Conservation (phyloP, 2,888 invertebrate genomes). For the Microctonus hyperodae region DNA sequence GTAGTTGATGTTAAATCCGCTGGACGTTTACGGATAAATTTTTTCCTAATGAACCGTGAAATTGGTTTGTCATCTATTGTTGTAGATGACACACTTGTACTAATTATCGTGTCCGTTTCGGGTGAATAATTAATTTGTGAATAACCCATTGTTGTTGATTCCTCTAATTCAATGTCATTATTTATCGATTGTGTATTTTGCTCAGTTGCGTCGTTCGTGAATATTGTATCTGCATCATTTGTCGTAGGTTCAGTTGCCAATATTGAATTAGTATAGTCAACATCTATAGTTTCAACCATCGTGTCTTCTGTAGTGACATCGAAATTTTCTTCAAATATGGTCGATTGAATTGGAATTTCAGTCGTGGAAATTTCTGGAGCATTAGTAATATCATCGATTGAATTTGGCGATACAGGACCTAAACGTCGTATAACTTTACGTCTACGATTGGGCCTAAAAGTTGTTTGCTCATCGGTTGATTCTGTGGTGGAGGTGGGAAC, state of each 20-base stretch:
- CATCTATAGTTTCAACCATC: conserved; percentile 22
- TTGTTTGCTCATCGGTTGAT: neutral
- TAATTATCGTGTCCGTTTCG: conserved; percentile 6
- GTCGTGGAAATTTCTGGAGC: conserved; percentile 21
- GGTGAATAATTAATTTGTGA: neutral
- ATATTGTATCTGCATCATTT: neutral
- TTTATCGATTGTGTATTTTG: neutral
- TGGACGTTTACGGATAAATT: conserved; percentile 49
- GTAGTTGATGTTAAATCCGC: conserved; percentile 25
- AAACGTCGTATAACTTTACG: conserved; percentile 53
- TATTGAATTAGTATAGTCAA: conserved; percentile 16
- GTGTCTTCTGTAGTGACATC: neutral
- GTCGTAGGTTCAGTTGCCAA: conserved; percentile 18
- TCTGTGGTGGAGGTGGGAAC: conserved; percentile 29
- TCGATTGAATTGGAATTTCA: conserved; percentile 12
- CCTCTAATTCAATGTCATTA: neutral
- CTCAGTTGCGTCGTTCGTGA: neutral
- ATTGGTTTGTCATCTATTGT: conserved; percentile 25
- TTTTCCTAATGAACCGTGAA: conserved; percentile 44
- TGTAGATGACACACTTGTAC: conserved; percentile 24
- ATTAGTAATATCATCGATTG: neutral
- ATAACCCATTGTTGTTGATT: neutral
- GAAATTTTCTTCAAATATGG: neutral
- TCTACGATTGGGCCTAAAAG: conserved; percentile 35
- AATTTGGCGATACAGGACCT: conserved; percentile 39